These are phyloP conservation scores for Sphecodes monilicornis DNA, from an alignment of 2,888 invertebrate genomes.

Conservation along the genomic window DNA sequence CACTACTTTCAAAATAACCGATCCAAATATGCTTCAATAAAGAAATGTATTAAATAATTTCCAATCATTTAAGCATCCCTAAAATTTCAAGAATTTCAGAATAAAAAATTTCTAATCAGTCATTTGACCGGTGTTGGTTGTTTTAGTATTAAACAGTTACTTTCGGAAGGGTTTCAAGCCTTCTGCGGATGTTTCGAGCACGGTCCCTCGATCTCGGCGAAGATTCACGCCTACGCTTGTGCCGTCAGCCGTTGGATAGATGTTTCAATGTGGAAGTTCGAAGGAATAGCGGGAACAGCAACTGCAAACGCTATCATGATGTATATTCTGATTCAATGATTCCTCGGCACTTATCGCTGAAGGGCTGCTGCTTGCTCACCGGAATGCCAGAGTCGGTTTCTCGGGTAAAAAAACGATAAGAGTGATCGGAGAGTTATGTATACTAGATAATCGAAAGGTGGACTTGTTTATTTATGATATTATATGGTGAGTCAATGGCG, in stretches of 20 bases:
- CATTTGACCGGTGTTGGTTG: too few relatives aligned
- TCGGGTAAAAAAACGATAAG: not conserved
- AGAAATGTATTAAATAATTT: too few relatives aligned
- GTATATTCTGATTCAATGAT: slow-evolving; percentile 11
- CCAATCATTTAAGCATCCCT: too few relatives aligned
- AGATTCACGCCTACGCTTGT: slow-evolving; percentile 32
- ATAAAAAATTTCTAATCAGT: too few relatives aligned
- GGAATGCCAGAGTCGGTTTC: not conserved
- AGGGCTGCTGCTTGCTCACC: not conserved
- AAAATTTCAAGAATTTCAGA: too few relatives aligned
- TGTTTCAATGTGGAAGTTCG: not conserved
- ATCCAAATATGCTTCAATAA: too few relatives aligned
- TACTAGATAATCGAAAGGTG: not conserved
- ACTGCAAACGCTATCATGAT: not conserved
- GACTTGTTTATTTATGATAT: slow-evolving; percentile 3
- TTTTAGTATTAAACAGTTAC: too few relatives aligned
- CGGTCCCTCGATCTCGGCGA: slow-evolving; percentile 8
- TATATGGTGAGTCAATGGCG: not conserved
- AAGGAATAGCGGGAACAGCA: not conserved
- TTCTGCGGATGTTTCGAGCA: slow-evolving; percentile 20
- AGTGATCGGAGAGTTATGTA: not conserved
- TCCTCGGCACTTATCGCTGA: not conserved
- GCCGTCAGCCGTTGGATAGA: not conserved
- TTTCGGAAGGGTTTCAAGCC: too few relatives aligned
- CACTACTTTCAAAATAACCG: too few relatives aligned